phyloP scores from a whole-genome alignment of 2,888 invertebrate genomes.

The Leistus spinibarbis region DNA sequence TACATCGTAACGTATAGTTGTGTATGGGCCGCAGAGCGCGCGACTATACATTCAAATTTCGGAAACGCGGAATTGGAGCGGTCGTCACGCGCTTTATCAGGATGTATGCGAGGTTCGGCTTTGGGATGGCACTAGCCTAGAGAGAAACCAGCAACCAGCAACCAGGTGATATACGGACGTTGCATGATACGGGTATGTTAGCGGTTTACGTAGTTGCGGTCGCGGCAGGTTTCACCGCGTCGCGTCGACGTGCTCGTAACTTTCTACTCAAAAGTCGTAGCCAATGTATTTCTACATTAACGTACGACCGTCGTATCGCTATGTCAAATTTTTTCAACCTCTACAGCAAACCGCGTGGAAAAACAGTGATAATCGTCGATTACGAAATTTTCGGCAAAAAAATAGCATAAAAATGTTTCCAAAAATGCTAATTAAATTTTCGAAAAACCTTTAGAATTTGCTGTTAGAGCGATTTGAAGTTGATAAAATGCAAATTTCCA shows the following conservation, averaged over 20 bases:
- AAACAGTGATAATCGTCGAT: too few species aligned
- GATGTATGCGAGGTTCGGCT: constrained; percentile 12
- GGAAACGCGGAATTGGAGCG: constrained; percentile 23
- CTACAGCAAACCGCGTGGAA: too few species aligned
- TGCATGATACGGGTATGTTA: constrained; percentile 36
- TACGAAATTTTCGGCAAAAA: too few species aligned
- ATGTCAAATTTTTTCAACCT: too few species aligned
- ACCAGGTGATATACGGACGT: constrained; percentile 31
- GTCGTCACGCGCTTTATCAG: constrained; percentile 22
- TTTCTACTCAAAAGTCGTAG: constrained; percentile 32
- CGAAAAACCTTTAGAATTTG: too few species aligned
- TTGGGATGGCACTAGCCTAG: not conserved
- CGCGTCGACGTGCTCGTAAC: constrained; percentile 32
- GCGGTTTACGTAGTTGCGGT: constrained; percentile 25
- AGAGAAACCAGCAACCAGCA: not conserved
- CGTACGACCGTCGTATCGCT: constrained; percentile 16
- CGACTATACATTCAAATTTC: constrained; percentile 40
- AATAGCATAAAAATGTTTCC: too few species aligned
- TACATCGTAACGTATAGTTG: constrained; percentile 36
- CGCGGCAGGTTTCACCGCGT: not conserved
- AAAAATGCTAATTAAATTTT: too few species aligned
- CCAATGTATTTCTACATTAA: constrained; percentile 33
- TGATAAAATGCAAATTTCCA: too few species aligned
- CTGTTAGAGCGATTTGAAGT: too few species aligned
- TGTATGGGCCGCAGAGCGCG: constrained; percentile 2